A percentile compares a stretch with the other conserved stretches of the same genome.
These are phyloP conservation scores for Malurus cyaneus DNA, from an alignment of 2,113 vertebrate species.

Conservation along the genomic window DNA sequence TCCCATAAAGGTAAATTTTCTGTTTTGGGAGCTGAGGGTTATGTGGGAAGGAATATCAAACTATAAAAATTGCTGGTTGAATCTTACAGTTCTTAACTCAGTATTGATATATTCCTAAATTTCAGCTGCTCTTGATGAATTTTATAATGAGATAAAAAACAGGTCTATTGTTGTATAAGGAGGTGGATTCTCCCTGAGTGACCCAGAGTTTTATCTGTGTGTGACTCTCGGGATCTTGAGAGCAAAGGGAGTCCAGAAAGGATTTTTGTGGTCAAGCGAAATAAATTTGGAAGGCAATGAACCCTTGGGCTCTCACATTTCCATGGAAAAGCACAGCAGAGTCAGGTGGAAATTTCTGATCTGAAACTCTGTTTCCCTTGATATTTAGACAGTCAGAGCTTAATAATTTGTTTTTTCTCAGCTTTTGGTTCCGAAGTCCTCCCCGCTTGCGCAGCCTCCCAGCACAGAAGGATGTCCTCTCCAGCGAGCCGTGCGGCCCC, in stretches of 20 bases:
- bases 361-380: no score
- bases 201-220: background rate
- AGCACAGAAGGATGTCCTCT: no score
- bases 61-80: background rate
- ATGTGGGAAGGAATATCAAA: background rate
- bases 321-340: background rate
- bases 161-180: background rate
- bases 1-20: background rate
- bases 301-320: background rate
- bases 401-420: no score
- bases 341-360: background rate
- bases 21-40: background rate
- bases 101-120: background rate
- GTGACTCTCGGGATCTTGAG: no score
- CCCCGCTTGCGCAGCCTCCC: no score
- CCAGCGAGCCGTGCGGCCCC: no score
- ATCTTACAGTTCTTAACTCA: no score
- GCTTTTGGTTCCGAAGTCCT: no score
- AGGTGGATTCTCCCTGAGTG: background rate
- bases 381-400: no score
- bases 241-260: background rate
- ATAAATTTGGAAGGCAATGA: background rate
- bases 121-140: background rate
- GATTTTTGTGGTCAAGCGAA: background rate
- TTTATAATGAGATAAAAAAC: background rate